Base-by-base conservation (phyloP, 2,888 invertebrate genomes). In the Amblyjoppa fuscipennis region DNA sequence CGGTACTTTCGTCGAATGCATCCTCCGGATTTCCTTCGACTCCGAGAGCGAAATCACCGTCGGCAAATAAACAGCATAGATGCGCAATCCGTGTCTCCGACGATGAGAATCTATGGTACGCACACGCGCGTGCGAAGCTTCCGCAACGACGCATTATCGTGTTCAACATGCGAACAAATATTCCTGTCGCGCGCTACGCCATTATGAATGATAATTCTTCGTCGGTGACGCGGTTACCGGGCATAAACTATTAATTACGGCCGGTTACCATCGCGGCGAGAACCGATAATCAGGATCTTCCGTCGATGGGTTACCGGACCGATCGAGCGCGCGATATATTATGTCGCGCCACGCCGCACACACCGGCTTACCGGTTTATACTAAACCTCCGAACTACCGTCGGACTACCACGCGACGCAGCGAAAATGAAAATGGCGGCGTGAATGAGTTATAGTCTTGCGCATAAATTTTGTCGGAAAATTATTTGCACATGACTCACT, bases 181-280 rank as follows among this genome's bases (percentile, higher is more conserved):
- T 90, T 91, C 89, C 84, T 81, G 87, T 91, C 91, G 89, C 90
- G 89, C 88, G 82, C 84, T 81, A 61, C 85, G 83, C 85, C 83
- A 86, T 84, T 90, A 89, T 89, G 89, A 90, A 90, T 90, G 90
- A 91, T 91, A 91, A 91, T 91, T 89, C 88, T 87, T 87, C 81
- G 78, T 53, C 75, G 83, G 85, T 76, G 74, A 69, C 31, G 69
- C 41, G 69, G 77, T 78, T 20, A 11, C 28, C 59, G 77, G 41
- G 87, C 86, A 89, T 91, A 91, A 91, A 91, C 89, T 91, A 91
- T 91, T 91, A 91, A 90, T 91, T 91, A 90, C 90, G 87, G 61
- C 85, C 74, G 85, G 84, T 86, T 86, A 79, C 83, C 83, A 73
- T 79, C 82, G 85, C 78, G 85, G 25, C 31, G 28, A 51, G 69